A percentile compares a stretch with the other conserved stretches of the same genome.
These are phyloP conservation scores for Tenthredo livida DNA, from an alignment of 2,888 invertebrate genomes.

Conservation along the genomic window DNA sequence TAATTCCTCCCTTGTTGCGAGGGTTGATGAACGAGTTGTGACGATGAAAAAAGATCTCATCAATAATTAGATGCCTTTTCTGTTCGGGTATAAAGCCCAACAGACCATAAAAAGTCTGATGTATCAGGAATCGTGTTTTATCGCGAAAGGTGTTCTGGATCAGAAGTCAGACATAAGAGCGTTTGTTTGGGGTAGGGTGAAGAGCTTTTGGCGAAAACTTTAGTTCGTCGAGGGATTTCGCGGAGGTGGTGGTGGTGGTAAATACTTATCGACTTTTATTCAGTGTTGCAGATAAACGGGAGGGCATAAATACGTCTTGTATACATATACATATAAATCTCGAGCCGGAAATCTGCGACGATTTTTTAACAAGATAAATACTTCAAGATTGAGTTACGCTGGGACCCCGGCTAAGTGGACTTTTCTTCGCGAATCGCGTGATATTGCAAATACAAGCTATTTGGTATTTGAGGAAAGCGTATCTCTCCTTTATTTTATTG, in stretches of 20 bases:
- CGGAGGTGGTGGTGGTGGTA: neutral
- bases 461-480: too few relatives aligned
- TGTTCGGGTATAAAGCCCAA: neutral
- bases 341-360: neutral
- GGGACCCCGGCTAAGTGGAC: too few relatives aligned
- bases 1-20: neutral
- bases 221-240: neutral
- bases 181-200: conserved; percentile 29
- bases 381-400: neutral
- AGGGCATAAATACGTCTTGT: conserved; percentile 27
- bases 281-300: conserved; percentile 19
- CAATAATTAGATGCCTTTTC: neutral
- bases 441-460: too few relatives aligned
- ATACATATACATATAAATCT: neutral
- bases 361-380: conserved; percentile 9
- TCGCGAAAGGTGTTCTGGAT: conserved; percentile 25
- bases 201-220: conserved; percentile 21
- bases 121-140: conserved; percentile 40
- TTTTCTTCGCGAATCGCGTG: too few relatives aligned
- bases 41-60: neutral
- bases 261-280: conserved; percentile 47
- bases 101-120: neutral
- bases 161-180: conserved; percentile 30
- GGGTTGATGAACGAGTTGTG: neutral
- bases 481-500: too few relatives aligned